Base-by-base conservation (phyloP, 2,797 vertebrate species). In the Triplophysa bombifrons region DNA sequence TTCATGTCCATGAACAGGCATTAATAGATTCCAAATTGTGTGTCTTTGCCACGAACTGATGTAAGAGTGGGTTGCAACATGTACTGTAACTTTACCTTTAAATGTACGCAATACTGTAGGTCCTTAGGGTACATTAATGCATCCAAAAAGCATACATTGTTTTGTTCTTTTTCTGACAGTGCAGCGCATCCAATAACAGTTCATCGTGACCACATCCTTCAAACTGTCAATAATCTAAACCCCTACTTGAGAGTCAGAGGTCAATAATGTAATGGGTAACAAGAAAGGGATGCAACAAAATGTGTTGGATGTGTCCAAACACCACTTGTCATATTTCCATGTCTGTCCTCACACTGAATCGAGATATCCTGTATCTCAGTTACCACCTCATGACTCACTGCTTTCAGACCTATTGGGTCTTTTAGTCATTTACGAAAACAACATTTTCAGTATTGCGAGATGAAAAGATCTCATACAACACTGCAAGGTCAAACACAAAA, bases 291-390 rank as follows among this genome's bases (percentile, higher is more conserved):
- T 4, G 16, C 27, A 63, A 38, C 27, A 63, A 3, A 44, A 30
- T 30, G 30, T 41, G 2, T 9, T 48, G 1, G 3, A 51, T 6
- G 50, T 51, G 50, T 51, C 50, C 2, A 51, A 51, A 60, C 81
- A 81, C 53, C 79, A 71, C 46, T 55, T 69, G 27, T 78, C 27
- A 83, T 76, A 55, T 79, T 25, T 70, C 65, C 70, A 81, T 13
- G 58, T 82, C 82, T 61, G 82, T 83, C 78, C 75, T 83, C 74
- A 69, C 8, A 34, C 68, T 84, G 75, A 66, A 74, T 74, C 75
- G 82, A 72, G 72, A 55, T 69, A 66, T 20, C 58, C 51, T 20
- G 63, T 66, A 20, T 80, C 60, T 66, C 51, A 56, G 17, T 61
- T 11, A 3, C 14, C 60, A 72, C 60, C 69, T 72, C 58, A 63